Evolutionary conservation across 2,113 vertebrate genomes (phyloP), one percentile per base, ranked within the genome.

Genomic region (Buteo buteo): DNA sequence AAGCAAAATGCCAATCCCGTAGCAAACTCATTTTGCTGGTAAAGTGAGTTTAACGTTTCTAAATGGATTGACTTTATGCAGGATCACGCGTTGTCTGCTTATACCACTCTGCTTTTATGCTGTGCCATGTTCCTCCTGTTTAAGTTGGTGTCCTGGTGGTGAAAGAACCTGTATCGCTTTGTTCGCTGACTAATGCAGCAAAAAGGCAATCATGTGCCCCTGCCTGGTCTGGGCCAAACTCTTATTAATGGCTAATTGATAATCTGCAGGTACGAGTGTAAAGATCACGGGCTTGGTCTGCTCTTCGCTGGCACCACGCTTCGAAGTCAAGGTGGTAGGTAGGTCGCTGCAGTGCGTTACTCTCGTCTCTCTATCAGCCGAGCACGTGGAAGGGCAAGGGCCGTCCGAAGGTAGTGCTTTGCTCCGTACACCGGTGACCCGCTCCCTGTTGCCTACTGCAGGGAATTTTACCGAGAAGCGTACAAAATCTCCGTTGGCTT

Each of bases 281-380:
- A 76, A 61, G 94, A 76, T 93, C 74, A 74, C 0, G 4, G 88
- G 50, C 78, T 80, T 11, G 22, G 62, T 42, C 70, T 12, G 71
- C 72, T 79, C 52, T 26, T 70, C 2, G 0, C 42, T 6, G 55
- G 42, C 29, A 4, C 45, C 58, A 6, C 1, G 2, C 13, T 4
- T 36, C 3, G 8, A 3, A 11, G 52, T 21, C 28, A 7, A 55
- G 74, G 61, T 42, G 38, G 34, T 16, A 1, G 3, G 34, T 3
- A 31, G 66, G 73, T 93, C 50, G 13, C 16, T 4, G 2, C 0
- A 0, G 22, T 0, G 4, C 1, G 0, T 13, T 10, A 8, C n/a
- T 42, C 36, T 45, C 31, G 0, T 11, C 1, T 0, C 50, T 47
- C 9, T 31, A 7, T 77, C 36, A 14, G 57, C 50, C 8, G 49